Conservation (phyloP, 2,797 vertebrate species). For the Alauda arvensis region DNA sequence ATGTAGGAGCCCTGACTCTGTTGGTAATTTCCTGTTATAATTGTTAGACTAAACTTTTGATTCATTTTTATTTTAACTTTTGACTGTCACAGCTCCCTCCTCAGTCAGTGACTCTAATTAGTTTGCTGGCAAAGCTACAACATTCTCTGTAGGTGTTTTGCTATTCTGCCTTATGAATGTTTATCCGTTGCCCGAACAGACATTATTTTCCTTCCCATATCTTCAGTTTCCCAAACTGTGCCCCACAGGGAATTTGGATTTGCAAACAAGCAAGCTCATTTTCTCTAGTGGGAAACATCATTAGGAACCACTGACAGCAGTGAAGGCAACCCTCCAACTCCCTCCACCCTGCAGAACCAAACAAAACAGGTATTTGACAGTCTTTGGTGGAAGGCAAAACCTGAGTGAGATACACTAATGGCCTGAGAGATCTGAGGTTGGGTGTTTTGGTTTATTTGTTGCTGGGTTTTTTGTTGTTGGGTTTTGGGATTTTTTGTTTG, state of each 20-base stretch:
- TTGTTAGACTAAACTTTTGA: slow-evolving; percentile 30
- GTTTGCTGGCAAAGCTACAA: slow-evolving; percentile 12
- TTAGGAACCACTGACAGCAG: slow-evolving; percentile 35
- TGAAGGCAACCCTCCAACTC: background rate
- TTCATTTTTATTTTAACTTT: slow-evolving; percentile 51
- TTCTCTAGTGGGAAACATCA: slow-evolving; percentile 22
- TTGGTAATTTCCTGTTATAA: slow-evolving; percentile 22
- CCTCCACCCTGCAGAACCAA: slow-evolving; percentile 15
- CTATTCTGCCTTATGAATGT: slow-evolving; percentile 27
- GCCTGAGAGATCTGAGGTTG: background rate
- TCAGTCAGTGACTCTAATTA: slow-evolving; percentile 23
- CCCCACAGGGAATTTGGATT: slow-evolving; percentile 16
- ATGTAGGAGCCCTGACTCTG: background rate
- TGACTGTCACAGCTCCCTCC: background rate
- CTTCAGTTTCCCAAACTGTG: slow-evolving; percentile 30
- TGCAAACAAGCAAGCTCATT: slow-evolving; percentile 34
- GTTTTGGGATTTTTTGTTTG: background rate
- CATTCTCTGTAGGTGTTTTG: slow-evolving; percentile 26
- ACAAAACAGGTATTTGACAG: slow-evolving; percentile 11
- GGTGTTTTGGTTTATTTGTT: background rate
- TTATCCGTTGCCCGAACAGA: background rate
- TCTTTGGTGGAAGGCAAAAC: background rate
- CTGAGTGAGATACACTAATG: background rate
- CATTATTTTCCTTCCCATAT: slow-evolving; percentile 16
- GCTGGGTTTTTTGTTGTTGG: background rate